Evolutionary conservation across 2,113 vertebrate genomes (phyloP), one percentile per base, ranked within the genome.

Genomic region (Cololabis saira): DNA sequence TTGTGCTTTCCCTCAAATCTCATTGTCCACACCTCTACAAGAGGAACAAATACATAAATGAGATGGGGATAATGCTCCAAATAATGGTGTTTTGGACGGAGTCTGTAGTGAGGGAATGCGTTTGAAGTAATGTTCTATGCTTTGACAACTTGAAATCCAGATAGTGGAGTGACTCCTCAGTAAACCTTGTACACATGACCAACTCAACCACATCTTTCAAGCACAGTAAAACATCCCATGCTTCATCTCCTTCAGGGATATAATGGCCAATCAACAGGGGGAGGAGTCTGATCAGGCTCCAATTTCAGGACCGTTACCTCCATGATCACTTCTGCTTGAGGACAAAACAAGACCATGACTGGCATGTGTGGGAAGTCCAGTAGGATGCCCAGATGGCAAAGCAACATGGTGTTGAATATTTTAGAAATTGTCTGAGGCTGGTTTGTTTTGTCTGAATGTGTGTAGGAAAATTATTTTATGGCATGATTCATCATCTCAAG

Each of bases 131-230:
- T 5, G 21, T 12, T 50, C 48, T 50, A 22, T 50, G 48, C 5
- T 50, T 19, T 9, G 4, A 11, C 11, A 50, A 13, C 22, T 50
- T 50, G 18, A 11, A 21, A 5, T 50, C 18, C 11, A 21, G 11
- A 18, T 21, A 50, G 2, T 12, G 11, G 13, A 50, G 13, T 12
- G 10, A 52, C 40, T 42, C 19, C 8, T 21, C 50, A 21, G 17
- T 41, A 12, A 58, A 58, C 15, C 18, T 58, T 2, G 2, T 7
- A 43, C 40, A 58, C 4, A 58, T 14, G 21, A 43, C 19, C 55
- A 58, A 22, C 24, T 58, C 55, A 58, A 58, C 13, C 55, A 58
- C 40, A 22, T 21, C 48, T 50, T 50, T 22, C 1, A 50, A 12
- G 19, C 13, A 12, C 48, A 50, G 21, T 12, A 50, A 5, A 5